Evolutionary conservation across 2,797 vertebrate genomes (phyloP), one percentile per base, ranked within the genome.

Genomic region (Petrocephalus sullivani): DNA sequence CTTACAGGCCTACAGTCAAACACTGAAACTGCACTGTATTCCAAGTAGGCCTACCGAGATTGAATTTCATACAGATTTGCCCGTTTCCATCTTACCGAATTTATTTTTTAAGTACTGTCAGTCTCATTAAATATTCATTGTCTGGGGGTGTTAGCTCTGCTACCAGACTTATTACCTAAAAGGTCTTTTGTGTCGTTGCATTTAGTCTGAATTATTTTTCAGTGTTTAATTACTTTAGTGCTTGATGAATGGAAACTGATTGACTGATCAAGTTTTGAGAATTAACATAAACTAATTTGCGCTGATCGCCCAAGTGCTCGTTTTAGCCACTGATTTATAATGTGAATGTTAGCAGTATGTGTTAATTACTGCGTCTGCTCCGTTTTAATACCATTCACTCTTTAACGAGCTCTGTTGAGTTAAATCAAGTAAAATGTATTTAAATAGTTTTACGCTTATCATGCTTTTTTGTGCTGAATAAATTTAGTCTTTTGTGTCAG

Each of bases 231-330:
- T 23, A 51, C 78, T 82, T 21, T 8, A 41, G 7, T 51, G 12
- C 64, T 71, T 12, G 28, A 14, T 23, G 12, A 56, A 37, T 56
- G 83, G 49, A 56, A 57, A 14, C 83, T 33, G 54, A 85, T 85
- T 56, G 83, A 53, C 53, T 51, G 83, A 57, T 85, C 53, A 85
- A 57, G 37, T 51, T 85, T 54, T 16, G n/a, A 4, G 54, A 85
- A 75, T 88, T 28, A 85, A 85, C 21, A 51, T 28, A 53, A 71
- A 67, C 23, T 85, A 49, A 85, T 85, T 83, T 82, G 12, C 49
- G 75, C 12, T 88, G 60, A 84, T 64, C 84, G 23, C 33, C 21
- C 41, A 23, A 56, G 61, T 86, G 58, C 49, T 64, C 54, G 12
- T 53, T 85, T 56, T 85, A 78, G 75, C 75, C 64, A 37, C 78